phyloP scores from a whole-genome alignment of 2,797 vertebrate species.

The Jordanella pulchra region DNA sequence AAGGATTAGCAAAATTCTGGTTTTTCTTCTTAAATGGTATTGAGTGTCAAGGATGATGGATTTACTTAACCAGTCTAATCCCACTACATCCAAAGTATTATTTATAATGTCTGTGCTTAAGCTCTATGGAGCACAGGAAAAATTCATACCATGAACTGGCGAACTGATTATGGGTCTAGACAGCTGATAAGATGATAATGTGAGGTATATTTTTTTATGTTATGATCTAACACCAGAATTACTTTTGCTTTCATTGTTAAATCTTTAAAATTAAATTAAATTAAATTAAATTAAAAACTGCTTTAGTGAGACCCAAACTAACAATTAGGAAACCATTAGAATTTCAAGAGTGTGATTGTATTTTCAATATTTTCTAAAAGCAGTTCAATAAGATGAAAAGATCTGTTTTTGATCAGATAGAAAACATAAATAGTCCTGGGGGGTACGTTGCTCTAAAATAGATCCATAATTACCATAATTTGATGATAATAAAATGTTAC shows the following conservation, averaged over 20 bases:
- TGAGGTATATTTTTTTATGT: conserved; percentile 29
- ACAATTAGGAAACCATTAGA: not conserved
- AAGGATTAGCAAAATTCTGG: conserved; percentile 57
- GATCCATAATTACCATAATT: not conserved
- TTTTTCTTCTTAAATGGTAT: conserved; percentile 63
- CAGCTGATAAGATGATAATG: conserved; percentile 29
- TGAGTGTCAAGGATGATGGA: conserved; percentile 62
- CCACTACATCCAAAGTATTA: conserved; percentile 56
- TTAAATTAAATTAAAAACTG: not conserved
- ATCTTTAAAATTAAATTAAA: too few relatives aligned
- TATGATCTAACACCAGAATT: conserved; percentile 31
- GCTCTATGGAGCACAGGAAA: conserved; percentile 24
- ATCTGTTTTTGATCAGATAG: not conserved
- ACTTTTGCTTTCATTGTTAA: too few relatives aligned
- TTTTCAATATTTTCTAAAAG: not conserved
- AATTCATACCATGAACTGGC: conserved; percentile 27
- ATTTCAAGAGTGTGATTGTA: not conserved
- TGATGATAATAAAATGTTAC: not conserved
- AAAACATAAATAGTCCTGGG: not conserved
- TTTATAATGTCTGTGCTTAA: conserved; percentile 42
- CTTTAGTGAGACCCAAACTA: not conserved
- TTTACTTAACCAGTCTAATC: conserved; percentile 63
- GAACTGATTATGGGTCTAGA: conserved; percentile 32
- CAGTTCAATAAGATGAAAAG: not conserved
- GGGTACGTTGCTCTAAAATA: not conserved